Evolutionary conservation across 2,888 invertebrate genomes (phyloP).

Genomic region (Chloromyia formosa): DNA sequence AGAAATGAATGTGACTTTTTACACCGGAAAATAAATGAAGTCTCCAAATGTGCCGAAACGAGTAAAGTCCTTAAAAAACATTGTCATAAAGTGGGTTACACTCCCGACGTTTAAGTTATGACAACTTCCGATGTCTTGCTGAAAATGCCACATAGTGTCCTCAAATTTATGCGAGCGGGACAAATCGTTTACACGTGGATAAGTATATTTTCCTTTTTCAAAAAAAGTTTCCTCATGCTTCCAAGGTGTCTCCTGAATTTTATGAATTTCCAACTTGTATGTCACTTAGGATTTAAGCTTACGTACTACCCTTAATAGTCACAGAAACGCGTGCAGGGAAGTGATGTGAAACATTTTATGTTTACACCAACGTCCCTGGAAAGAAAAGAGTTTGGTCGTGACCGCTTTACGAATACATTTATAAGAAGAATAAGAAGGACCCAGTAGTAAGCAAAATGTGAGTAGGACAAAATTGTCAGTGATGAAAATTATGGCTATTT

Average conservation of each 20-base stretch:
- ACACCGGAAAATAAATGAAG: too few relatives aligned
- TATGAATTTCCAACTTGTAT: not conserved
- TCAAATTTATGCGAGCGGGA: too few relatives aligned
- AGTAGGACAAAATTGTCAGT: constrained; percentile 41
- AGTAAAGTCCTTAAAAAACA: too few relatives aligned
- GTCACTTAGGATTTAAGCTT: not conserved
- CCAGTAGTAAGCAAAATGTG: not conserved
- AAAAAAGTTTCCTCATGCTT: not conserved
- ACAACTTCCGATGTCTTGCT: too few relatives aligned
- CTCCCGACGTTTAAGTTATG: too few relatives aligned
- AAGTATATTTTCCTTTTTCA: not conserved
- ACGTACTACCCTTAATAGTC: not conserved
- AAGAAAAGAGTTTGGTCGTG: too few relatives aligned
- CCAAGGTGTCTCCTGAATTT: not conserved
- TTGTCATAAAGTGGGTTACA: too few relatives aligned
- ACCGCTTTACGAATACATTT: too few relatives aligned
- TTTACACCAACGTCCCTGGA: not conserved
- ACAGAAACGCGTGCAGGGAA: not conserved
- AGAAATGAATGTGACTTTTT: too few relatives aligned
- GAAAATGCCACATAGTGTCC: too few relatives aligned
- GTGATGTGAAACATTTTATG: not conserved
- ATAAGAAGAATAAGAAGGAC: too few relatives aligned
- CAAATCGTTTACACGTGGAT: not conserved
- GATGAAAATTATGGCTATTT: constrained; percentile 46
- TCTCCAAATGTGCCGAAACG: too few relatives aligned